phyloP scores from a whole-genome alignment of 2,113 vertebrate species.

The Pristiophorus japonicus region DNA sequence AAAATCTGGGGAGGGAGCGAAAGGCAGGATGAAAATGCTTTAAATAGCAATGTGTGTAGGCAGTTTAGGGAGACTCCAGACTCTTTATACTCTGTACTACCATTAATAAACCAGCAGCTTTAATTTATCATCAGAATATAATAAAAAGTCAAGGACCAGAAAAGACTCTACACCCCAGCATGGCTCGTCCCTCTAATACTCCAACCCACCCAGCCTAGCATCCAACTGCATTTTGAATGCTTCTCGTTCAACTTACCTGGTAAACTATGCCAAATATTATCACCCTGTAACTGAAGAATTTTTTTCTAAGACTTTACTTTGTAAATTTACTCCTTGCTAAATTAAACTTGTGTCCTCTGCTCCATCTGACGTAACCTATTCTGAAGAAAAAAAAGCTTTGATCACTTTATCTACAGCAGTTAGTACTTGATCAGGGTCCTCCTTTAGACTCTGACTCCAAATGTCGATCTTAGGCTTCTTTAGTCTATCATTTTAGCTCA shows the following conservation, averaged over 20 bases:
- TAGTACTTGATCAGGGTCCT: background rate
- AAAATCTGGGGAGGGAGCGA: background rate
- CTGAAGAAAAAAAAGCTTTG: background rate
- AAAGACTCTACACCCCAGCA: background rate
- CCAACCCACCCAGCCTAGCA: background rate
- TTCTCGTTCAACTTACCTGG: background rate
- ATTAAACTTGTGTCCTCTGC: background rate
- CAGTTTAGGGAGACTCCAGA: background rate
- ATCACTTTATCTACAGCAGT: background rate
- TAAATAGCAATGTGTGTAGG: background rate
- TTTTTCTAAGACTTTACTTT: background rate
- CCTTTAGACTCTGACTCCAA: background rate
- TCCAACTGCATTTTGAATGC: background rate
- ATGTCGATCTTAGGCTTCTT: background rate
- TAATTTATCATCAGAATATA: background rate
- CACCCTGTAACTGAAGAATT: background rate
- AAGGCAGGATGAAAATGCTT: background rate
- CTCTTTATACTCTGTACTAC: background rate
- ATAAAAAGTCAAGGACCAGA: background rate
- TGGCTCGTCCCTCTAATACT: background rate
- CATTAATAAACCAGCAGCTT: background rate
- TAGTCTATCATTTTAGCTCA: background rate
- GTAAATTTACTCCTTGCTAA: background rate
- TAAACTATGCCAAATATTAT: background rate
- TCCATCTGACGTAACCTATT: background rate